Percentiles rank a stretch among this genome's conserved stretches.
Evolutionary conservation across 2,113 vertebrate species (phyloP).

Genomic region (Ornithorhynchus anatinus): DNA sequence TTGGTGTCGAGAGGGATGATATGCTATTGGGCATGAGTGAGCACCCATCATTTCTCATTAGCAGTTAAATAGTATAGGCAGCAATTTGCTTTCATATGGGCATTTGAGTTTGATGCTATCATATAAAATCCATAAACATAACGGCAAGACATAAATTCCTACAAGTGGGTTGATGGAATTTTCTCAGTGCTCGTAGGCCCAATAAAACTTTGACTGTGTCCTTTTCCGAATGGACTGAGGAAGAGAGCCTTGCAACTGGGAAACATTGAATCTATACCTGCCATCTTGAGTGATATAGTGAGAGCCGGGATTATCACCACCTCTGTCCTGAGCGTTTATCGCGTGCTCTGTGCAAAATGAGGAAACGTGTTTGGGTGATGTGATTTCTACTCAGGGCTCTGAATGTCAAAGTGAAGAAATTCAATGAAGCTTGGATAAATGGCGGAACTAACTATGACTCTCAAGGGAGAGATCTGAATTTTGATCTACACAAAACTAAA

Average conservation of each 20-base stretch:
- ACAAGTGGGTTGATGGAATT: neutral
- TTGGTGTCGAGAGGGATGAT: rapidly evolving
- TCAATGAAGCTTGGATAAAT: too few species aligned
- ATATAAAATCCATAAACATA: neutral
- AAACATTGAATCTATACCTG: too few species aligned
- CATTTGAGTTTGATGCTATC: neutral
- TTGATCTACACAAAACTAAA: neutral
- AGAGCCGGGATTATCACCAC: too few species aligned
- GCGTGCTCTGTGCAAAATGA: too few species aligned
- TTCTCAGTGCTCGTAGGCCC: neutral
- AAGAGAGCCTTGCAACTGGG: too few species aligned
- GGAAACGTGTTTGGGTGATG: too few species aligned
- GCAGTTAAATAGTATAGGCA: neutral
- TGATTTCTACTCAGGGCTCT: too few species aligned
- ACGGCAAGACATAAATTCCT: neutral
- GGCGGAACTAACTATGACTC: too few species aligned
- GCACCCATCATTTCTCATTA: neutral
- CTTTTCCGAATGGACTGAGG: neutral
- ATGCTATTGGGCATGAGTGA: rapidly evolving
- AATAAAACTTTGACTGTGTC: neutral
- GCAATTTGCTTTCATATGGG: neutral
- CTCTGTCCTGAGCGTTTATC: too few species aligned
- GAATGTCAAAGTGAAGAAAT: too few species aligned
- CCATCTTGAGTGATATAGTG: too few species aligned
- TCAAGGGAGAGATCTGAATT: too few species aligned